Percentiles rank a stretch among this genome's conserved stretches.
Conservation (phyloP, 2,888 invertebrate species). For the Exephanes ischioxanthus region DNA sequence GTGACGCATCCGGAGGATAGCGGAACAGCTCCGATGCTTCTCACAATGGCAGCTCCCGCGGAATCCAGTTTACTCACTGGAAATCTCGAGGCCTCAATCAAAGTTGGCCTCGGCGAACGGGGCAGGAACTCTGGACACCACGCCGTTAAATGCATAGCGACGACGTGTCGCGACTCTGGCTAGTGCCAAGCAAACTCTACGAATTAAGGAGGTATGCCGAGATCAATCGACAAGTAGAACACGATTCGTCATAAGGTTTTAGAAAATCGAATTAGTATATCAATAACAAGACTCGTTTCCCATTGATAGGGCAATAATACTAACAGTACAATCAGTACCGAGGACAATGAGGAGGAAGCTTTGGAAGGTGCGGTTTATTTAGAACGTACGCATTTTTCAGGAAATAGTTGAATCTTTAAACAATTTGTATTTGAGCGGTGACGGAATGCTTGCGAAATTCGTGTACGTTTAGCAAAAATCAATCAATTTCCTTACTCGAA, state of each 20-base stretch:
- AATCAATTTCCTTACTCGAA: not conserved
- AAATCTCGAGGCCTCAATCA: constrained; percentile 91
- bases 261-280: not conserved
- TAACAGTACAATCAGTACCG: constrained; percentile 69
- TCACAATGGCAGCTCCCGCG: constrained; percentile 91
- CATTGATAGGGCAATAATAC: constrained; percentile 10
- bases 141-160: constrained; percentile 37
- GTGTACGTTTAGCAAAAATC: constrained; percentile 73
- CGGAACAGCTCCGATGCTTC: constrained; percentile 90
- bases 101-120: constrained; percentile 89
- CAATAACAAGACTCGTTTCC: not conserved
- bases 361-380: constrained; percentile 90
- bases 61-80: constrained; percentile 88
- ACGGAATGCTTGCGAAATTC: constrained; percentile 80
- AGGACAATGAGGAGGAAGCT: constrained; percentile 89
- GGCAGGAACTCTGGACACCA: constrained; percentile 43
- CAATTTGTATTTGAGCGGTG: constrained; percentile 85
- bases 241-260: not conserved
- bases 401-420: constrained; percentile 83
- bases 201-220: constrained; percentile 73
- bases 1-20: constrained; percentile 90
- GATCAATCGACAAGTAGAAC: not conserved
- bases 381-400: constrained; percentile 92
- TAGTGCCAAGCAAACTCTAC: constrained; percentile 73
- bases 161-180: constrained; percentile 52